Percentiles rank a stretch among this genome's conserved stretches.
Evolutionary conservation across 2,113 vertebrate species (phyloP).

Genomic region (Hylia prasina): DNA sequence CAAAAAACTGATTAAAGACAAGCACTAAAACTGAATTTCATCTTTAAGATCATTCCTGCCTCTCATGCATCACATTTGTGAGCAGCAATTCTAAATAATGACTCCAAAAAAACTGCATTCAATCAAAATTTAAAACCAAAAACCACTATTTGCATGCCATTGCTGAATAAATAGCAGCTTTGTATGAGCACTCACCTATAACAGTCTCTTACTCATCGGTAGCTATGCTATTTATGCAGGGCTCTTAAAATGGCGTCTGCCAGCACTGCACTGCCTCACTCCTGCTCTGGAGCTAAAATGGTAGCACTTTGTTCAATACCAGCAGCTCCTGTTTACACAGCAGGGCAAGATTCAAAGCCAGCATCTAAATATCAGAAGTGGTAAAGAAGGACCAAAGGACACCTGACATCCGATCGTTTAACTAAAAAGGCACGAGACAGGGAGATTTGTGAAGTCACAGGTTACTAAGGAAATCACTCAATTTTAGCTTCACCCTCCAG

Average conservation of each 20-base stretch:
- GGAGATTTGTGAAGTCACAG: constrained; percentile 72
- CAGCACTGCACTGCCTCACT: constrained; percentile 78
- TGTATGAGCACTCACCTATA: constrained; percentile 83
- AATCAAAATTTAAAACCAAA: constrained; percentile 52
- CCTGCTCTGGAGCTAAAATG: constrained; percentile 81
- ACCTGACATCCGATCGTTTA: constrained; percentile 66
- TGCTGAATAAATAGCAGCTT: constrained; percentile 73
- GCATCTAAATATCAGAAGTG: constrained; percentile 69
- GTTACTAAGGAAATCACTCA: constrained; percentile 73
- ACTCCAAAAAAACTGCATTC: constrained; percentile 70
- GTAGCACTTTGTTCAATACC: constrained; percentile 80
- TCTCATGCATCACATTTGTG: constrained; percentile 59
- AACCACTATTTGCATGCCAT: constrained; percentile 69
- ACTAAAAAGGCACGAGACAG: constrained; percentile 58
- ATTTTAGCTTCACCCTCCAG: constrained; percentile 47
- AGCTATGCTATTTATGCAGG: constrained; percentile 85
- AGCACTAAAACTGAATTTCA: constrained; percentile 60
- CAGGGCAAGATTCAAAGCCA: constrained; percentile 58
- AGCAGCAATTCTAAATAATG: constrained; percentile 66
- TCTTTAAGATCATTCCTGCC: constrained; percentile 62
- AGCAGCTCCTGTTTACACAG: constrained; percentile 65
- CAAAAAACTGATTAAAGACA: constrained; percentile 25
- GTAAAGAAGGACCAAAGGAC: constrained; percentile 64
- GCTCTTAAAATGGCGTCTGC: constrained; percentile 86
- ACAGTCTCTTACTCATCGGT: constrained; percentile 81